Evolutionary conservation across 2,113 vertebrate species (phyloP), one percentile per base, ranked within the genome.

Genomic region (Pachycephala philippinensis): DNA sequence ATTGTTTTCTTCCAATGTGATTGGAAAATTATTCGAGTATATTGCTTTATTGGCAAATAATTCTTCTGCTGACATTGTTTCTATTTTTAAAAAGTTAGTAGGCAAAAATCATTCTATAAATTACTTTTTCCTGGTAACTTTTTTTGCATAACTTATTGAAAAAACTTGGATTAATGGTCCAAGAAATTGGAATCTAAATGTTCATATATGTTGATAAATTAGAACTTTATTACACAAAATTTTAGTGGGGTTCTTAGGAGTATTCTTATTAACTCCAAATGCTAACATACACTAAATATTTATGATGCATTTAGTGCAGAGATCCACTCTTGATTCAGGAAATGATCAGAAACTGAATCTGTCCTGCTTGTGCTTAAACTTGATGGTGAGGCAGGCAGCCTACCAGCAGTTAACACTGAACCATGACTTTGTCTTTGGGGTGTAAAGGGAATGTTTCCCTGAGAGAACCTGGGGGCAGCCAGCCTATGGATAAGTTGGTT

Each of bases 101-200:
- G 94, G 81, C 93, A 96, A 95, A 94, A 96, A 91, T 91, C 49
- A 81, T 93, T 86, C 93, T 61, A 78, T 91, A 90, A 90, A 95
- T 94, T 94, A 88, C 28, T 80, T 87, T 72, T 69, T 52, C 79
- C 52, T 54, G 3, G 26, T 37, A 53, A 89, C 47, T 69, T 79
- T 85, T 92, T 91, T 60, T 77, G 72, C 53, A 77, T 50, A 89
- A 44, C n/a, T 92, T 93, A 77, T 92, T 96, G 84, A 85, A 78
- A 84, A 84, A 96, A 49, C 50, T 85, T 93, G 83, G 86, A 96
- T 87, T 92, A 92, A 95, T 92, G 61, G 39, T 76, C 78, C 84
- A 91, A 72, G 86, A 96, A 94, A 97, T 84, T 85, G 78, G 75
- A 92, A 96, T 45, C 47, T 89, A 90, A 90, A 80, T 91, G 59